Percentiles rank a stretch among this genome's conserved stretches.
Evolutionary conservation across 2,113 vertebrate species (phyloP).

Genomic region (Todiramphus saurophagus): DNA sequence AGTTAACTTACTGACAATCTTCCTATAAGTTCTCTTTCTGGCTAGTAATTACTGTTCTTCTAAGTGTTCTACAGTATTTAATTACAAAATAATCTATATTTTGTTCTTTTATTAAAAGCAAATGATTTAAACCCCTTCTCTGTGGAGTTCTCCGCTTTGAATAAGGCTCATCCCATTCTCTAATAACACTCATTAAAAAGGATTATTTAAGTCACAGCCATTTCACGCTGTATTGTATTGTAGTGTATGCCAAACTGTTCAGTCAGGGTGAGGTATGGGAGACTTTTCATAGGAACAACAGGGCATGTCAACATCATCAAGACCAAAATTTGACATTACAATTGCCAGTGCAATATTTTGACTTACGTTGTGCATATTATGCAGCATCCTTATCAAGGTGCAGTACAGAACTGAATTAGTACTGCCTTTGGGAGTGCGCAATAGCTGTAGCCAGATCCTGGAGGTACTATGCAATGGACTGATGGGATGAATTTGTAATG

Average conservation of each 20-base stretch:
- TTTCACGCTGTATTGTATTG: not conserved
- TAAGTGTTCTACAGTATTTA: not conserved
- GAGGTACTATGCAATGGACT: fast-evolving
- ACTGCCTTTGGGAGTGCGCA: fast-evolving
- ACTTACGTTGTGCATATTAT: not conserved
- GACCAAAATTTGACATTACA: not conserved
- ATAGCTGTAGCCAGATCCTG: not conserved
- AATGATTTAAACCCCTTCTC: not conserved
- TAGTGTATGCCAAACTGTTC: not conserved
- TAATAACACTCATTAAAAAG: not conserved
- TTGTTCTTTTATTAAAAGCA: not conserved
- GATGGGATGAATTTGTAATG: not conserved
- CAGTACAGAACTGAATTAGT: not conserved
- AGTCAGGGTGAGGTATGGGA: not conserved
- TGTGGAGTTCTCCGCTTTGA: not conserved
- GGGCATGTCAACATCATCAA: fast-evolving
- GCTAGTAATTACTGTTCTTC: not conserved
- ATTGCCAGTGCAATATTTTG: not conserved
- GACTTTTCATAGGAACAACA: not conserved
- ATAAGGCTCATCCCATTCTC: not conserved
- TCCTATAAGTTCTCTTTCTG: not conserved
- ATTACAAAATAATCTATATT: not conserved
- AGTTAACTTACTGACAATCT: not conserved
- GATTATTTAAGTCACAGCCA: not conserved
- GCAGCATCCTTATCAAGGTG: fast-evolving